Evolutionary conservation across 2,888 invertebrate genomes (phyloP), one percentile per base, ranked within the genome.

Genomic region (Frankliniella intonsa): DNA sequence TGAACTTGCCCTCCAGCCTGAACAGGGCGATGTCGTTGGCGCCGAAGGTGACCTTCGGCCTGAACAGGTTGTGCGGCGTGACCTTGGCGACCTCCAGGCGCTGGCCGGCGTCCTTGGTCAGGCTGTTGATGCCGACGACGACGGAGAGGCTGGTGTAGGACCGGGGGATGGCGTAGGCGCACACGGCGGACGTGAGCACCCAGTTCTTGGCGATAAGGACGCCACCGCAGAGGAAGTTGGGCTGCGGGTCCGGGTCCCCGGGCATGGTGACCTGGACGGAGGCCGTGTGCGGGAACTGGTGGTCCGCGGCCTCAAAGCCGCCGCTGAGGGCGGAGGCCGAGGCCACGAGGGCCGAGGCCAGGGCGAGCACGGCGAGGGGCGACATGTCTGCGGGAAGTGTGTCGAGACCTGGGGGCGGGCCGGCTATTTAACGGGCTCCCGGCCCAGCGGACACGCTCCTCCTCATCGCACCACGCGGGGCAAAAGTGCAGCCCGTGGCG

Each of bases 21-120:
- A 91, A 84, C 8, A 91, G 84, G 55, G 90, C 90, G 62, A 91
- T 88, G 85, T 91, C 91, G 84, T 90, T 88, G 27, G 88, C 88
- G 25, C 86, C 87, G 25, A 87, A 87, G 8, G 8, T 62, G 14
- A 17, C 0, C 14, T 10, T 17, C 62, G 62, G 0, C 12, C 3
- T 62, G 62, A 12, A 62, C 14, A 1, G 11, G 14, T 1, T n/a
- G 62, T 62, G 62, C 14, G 14, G 0, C 62, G 7, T 10, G 62
- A 7, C 19, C 19, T 7, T 0, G 14, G 14, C 62, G 14, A 62
- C 62, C 12, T 19, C 14, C 0, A 17, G 62, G 19, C n/a, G 62
- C 62, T 17, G 19, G 62, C 62, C 62, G 0, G 11, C 17, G 62
- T n/a, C 62, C 62, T 62, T n/a, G 62, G 17, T 14, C 19, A 62